phyloP scores from a whole-genome alignment of 2,113 vertebrate species.

The Puffinus mauretanicus region DNA sequence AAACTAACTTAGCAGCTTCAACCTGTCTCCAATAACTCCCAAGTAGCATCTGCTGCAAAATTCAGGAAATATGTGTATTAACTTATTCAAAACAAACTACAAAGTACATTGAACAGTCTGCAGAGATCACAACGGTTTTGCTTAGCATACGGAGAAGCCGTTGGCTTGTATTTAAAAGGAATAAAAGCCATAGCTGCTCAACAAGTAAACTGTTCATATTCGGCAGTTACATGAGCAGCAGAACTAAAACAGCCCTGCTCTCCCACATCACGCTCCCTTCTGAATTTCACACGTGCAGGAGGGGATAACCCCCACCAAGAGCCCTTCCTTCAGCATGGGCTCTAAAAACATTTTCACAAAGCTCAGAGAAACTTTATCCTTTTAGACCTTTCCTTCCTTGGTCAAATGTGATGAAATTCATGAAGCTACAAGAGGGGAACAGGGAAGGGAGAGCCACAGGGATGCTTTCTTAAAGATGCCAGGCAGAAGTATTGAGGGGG shows the following conservation, averaged over 20 bases:
- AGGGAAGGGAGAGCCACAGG: neutral
- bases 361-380: neutral
- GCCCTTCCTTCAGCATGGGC: neutral
- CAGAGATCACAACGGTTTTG: neutral
- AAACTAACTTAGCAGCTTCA: neutral
- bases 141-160: neutral
- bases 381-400: neutral
- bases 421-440: neutral
- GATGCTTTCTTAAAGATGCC: neutral
- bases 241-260: neutral
- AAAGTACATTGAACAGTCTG: neutral
- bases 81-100: neutral
- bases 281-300: neutral
- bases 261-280: neutral
- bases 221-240: neutral
- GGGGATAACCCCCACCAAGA: neutral
- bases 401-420: neutral
- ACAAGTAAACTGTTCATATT: neutral
- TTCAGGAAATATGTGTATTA: neutral
- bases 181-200: neutral
- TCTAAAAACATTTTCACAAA: neutral
- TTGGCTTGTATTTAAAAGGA: neutral
- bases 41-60: neutral
- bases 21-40: neutral
- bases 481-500: neutral